Percentiles rank a stretch among this genome's conserved stretches.
phyloP scores from a whole-genome alignment of 2,797 vertebrate species.

The Phrynocephalus guinanensis region DNA sequence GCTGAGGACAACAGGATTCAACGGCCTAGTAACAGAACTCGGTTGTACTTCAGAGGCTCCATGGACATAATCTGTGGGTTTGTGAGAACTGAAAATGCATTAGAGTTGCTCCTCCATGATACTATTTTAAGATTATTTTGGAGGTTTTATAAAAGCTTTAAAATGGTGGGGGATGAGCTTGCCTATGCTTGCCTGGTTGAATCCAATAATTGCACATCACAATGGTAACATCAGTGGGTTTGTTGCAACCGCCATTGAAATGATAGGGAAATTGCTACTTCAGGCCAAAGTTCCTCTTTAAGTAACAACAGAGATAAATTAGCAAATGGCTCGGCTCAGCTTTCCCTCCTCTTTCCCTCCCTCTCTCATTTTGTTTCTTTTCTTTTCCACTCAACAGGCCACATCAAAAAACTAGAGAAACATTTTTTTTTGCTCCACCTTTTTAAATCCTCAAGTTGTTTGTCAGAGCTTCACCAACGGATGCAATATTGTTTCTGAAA shows the following conservation, averaged over 20 bases:
- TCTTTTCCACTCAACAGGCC: not conserved
- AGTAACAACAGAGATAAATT: constrained; percentile 63
- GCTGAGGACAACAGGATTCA: too few species aligned
- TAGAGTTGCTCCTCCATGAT: not conserved
- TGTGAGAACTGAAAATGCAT: not conserved
- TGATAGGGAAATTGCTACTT: constrained; percentile 70
- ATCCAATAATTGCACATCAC: constrained; percentile 56
- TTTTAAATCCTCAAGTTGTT: not conserved
- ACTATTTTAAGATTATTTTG: not conserved
- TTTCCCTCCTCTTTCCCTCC: constrained; percentile 30
- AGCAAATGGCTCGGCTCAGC: constrained; percentile 46
- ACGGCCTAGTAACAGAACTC: not conserved
- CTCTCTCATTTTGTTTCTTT: not conserved
- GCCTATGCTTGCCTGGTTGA: constrained; percentile 62
- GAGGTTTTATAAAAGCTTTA: not conserved
- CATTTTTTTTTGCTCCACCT: too few species aligned
- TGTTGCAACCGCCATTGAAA: constrained; percentile 74
- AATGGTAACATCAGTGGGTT: constrained; percentile 58
- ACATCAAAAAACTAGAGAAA: too few species aligned
- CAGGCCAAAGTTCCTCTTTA: constrained; percentile 63
- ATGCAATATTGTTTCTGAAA: not conserved
- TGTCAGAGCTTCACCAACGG: not conserved
- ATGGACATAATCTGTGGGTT: not conserved
- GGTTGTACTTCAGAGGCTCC: not conserved
- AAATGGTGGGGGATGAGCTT: constrained; percentile 37